Conservation (phyloP, 2,888 invertebrate species). For the Romanomermis culicivorax region DNA sequence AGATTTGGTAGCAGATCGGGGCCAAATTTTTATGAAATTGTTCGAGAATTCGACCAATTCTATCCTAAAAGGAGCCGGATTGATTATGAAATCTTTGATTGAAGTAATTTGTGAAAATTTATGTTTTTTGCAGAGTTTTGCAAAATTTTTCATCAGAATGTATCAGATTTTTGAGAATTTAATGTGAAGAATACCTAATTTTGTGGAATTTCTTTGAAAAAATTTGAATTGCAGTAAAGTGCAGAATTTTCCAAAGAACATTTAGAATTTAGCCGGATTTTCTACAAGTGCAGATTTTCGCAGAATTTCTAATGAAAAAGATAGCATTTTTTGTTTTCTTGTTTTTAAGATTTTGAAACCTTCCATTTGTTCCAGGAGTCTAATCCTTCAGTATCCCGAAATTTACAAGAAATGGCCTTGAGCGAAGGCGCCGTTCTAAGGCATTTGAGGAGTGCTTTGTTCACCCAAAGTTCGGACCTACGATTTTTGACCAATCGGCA, state of each 20-base stretch:
- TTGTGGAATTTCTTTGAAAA: too few species aligned
- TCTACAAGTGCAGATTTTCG: too few species aligned
- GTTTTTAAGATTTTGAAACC: constrained; percentile 3
- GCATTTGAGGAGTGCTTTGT: constrained; percentile 71
- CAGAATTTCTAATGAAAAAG: too few species aligned
- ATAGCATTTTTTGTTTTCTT: neutral
- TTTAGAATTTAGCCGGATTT: too few species aligned
- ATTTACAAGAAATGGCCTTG: constrained; percentile 83
- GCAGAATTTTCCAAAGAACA: too few species aligned
- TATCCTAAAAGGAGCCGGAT: constrained; percentile 88
- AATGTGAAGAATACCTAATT: too few species aligned
- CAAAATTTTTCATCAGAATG: too few species aligned
- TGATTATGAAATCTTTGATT: constrained; percentile 87
- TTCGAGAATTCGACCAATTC: constrained; percentile 76
- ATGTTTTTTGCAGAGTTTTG: too few species aligned
- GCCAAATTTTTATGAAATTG: constrained; percentile 67
- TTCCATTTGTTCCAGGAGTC: constrained; percentile 53
- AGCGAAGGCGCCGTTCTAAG: constrained; percentile 86
- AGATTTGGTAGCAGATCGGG: constrained; percentile 76
- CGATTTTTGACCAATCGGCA: constrained; percentile 42
- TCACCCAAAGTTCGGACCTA: constrained; percentile 54
- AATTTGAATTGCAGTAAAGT: too few species aligned
- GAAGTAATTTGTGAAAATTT: too few species aligned
- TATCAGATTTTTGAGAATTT: too few species aligned
- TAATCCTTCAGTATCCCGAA: constrained; percentile 62